These are phyloP conservation scores for Atherix ibis DNA, from an alignment of 2,888 invertebrate genomes.

Conservation along the genomic window DNA sequence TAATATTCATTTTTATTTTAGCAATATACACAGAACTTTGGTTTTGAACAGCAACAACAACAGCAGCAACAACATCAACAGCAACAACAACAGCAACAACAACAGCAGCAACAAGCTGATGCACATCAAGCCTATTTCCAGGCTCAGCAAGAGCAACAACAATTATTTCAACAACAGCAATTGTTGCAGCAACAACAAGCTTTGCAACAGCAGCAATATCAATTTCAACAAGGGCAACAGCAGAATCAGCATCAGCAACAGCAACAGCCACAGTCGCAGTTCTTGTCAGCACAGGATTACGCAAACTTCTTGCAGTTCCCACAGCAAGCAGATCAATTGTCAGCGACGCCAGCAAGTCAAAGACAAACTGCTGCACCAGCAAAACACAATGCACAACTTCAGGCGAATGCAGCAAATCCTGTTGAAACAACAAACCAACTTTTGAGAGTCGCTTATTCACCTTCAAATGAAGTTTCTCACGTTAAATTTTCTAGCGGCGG, in stretches of 20 bases:
- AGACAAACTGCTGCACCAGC: conserved; percentile 15
- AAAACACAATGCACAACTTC: conserved; percentile 13
- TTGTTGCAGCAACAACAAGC: too few species aligned
- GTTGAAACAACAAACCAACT: conserved; percentile 14
- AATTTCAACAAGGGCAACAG: conserved; percentile 16
- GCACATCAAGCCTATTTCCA: too few species aligned
- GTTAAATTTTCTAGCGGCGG: conserved; percentile 34
- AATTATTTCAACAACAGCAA: too few species aligned
- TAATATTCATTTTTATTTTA: too few species aligned
- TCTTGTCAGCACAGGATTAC: conserved; percentile 23
- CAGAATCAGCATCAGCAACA: conserved; percentile 16
- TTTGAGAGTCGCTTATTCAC: conserved; percentile 30
- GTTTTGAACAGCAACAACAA: too few species aligned
- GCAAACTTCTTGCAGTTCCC: conserved; percentile 23
- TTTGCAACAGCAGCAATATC: conserved; percentile 19
- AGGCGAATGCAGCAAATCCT: conserved; percentile 12
- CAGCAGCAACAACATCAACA: too few species aligned
- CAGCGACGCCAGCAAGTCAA: too few species aligned
- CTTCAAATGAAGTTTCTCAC: conserved; percentile 35
- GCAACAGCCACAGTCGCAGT: conserved; percentile 22
- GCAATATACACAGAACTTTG: too few species aligned
- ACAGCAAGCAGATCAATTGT: conserved; percentile 18
- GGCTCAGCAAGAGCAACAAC: too few species aligned
- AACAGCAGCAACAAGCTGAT: too few species aligned
- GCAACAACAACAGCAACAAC: too few species aligned